Evolutionary conservation across 2,113 vertebrate species (phyloP).

Genomic region (Sorex fumeus): DNA sequence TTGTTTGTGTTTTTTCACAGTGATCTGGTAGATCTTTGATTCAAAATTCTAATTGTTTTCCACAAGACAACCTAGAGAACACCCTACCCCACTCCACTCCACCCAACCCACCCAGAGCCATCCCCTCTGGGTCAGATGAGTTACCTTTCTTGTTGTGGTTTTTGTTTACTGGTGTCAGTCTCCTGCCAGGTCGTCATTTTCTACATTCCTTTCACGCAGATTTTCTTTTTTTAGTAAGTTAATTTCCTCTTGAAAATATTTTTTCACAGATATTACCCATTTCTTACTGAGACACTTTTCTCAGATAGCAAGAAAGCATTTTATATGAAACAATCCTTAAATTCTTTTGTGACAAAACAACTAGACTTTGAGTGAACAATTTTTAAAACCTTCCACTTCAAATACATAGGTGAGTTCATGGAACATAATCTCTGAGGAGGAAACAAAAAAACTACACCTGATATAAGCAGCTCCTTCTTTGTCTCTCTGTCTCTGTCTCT

Average conservation of each 20-base stretch:
- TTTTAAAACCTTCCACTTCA: background rate
- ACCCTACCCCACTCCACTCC: background rate
- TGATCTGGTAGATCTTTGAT: constrained; percentile 50
- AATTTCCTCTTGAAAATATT: constrained; percentile 7
- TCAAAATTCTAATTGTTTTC: constrained; percentile 35
- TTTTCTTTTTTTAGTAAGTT: constrained; percentile 50
- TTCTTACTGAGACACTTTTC: constrained; percentile 36
- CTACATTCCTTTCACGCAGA: background rate
- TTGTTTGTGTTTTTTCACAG: constrained; percentile 40
- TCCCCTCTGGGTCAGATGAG: background rate
- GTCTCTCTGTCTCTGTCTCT: no score
- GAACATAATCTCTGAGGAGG: background rate
- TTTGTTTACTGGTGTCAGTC: background rate
- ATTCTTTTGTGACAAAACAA: background rate
- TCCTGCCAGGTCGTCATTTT: background rate
- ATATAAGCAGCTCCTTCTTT: no score
- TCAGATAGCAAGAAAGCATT: background rate
- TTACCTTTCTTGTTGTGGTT: background rate
- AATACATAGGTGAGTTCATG: constrained; percentile 12
- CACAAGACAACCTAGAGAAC: background rate
- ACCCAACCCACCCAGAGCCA: background rate
- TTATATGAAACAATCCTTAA: constrained; percentile 37
- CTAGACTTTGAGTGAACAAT: background rate
- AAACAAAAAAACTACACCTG: background rate
- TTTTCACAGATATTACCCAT: constrained; percentile 31